Conservation (phyloP, 2,888 invertebrate genomes). For the Coelinius sp. region DNA sequence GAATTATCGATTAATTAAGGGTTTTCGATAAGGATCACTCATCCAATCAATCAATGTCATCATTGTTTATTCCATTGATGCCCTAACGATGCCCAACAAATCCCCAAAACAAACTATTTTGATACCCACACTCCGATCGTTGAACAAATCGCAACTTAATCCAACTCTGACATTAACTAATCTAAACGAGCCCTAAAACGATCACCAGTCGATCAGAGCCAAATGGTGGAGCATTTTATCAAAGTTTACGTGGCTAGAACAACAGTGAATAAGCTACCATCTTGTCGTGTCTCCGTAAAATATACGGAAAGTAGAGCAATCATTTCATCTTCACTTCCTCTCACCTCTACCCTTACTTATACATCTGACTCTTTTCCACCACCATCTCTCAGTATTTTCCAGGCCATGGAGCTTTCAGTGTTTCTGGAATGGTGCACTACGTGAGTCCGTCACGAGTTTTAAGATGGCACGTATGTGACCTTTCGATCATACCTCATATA, state of each 20-base stretch:
- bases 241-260: neutral
- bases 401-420: neutral
- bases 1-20: neutral
- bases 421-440: neutral
- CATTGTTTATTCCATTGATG: neutral
- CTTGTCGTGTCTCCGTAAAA: neutral
- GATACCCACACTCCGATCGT: neutral
- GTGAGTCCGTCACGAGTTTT: conserved; percentile 4
- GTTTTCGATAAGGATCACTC: too few species aligned
- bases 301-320: conserved; percentile 1
- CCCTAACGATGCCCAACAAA: neutral
- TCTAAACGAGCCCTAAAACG: neutral
- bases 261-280: neutral
- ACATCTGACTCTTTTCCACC: neutral
- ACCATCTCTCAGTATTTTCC: neutral
- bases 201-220: neutral
- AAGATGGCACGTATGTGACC: conserved; percentile 3
- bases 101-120: neutral
- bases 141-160: conserved; percentile 6
- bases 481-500: neutral
- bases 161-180: neutral
- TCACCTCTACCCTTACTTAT: neutral
- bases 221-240: neutral
- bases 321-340: neutral
- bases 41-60: too few species aligned